These are phyloP conservation scores for Pluvialis apricaria DNA, from an alignment of 2,113 vertebrate genomes.

Conservation along the genomic window DNA sequence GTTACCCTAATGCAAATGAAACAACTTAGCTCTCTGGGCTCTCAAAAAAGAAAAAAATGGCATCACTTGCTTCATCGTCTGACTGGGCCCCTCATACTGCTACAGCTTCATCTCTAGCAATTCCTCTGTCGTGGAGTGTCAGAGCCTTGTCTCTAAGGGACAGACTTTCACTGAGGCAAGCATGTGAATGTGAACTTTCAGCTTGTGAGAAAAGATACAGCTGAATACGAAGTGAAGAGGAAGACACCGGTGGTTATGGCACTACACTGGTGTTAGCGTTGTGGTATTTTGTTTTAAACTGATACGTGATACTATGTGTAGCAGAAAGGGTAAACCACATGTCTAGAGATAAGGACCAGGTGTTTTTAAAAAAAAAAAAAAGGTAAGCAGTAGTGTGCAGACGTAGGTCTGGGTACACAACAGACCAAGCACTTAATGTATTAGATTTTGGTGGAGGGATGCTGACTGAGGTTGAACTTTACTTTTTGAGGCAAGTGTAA, in stretches of 20 bases:
- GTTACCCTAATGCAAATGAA: not conserved
- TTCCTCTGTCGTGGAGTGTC: not conserved
- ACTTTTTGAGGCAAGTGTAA: not conserved
- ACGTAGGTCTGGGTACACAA: not conserved
- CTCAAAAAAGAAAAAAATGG: not conserved
- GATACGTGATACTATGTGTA: not conserved
- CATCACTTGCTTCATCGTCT: not conserved
- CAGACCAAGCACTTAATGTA: not conserved
- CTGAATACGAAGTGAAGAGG: not conserved
- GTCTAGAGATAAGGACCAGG: not conserved
- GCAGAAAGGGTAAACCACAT: not conserved
- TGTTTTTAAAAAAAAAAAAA: not conserved
- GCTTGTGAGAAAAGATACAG: fast-evolving
- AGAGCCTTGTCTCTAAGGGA: not conserved
- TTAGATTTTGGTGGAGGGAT: not conserved
- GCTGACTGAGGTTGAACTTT: not conserved
- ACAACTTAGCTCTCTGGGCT: not conserved
- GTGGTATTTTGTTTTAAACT: not conserved
- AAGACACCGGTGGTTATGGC: not conserved
- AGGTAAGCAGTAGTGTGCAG: not conserved
- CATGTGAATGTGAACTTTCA: not conserved
- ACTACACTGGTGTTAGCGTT: not conserved
- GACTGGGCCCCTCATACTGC: not conserved
- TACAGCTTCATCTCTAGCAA: not conserved
- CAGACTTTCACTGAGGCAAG: not conserved